phyloP scores from a whole-genome alignment of 2,888 invertebrate species.

The Caenorhabditis sulstoni region DNA sequence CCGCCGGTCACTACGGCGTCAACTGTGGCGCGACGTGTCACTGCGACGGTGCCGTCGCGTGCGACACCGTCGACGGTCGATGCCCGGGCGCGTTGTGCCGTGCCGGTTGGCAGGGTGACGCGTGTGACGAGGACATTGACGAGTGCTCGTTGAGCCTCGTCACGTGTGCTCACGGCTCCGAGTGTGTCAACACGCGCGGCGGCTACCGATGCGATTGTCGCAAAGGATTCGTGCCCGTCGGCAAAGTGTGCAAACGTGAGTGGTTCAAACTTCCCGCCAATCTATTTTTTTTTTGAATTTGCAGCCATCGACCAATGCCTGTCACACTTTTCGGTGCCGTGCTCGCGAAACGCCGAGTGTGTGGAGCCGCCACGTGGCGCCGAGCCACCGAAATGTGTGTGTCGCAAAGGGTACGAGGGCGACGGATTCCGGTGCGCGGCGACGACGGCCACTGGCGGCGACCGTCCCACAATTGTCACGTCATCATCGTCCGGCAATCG shows the following conservation, averaged over 20 bases:
- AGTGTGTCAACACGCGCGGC: constrained; percentile 89
- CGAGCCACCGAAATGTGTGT: constrained; percentile 69
- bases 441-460: constrained; percentile 73
- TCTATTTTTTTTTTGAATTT: constrained; percentile 8
- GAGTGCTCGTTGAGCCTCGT: constrained; percentile 86
- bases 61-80: constrained; percentile 75
- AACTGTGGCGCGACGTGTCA: constrained; percentile 73
- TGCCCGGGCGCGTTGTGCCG: constrained; percentile 74
- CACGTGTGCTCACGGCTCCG: constrained; percentile 89
- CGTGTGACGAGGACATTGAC: constrained; percentile 86
- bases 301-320: constrained; percentile 61
- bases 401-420: constrained; percentile 73
- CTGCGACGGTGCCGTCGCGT: constrained; percentile 75
- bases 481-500: neutral
- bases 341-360: constrained; percentile 73
- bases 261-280: neutral
- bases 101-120: constrained; percentile 74
- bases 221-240: constrained; percentile 71
- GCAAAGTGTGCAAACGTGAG: constrained; percentile 73
- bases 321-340: constrained; percentile 67
- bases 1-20: constrained; percentile 76
- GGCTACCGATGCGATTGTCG: constrained; percentile 83
- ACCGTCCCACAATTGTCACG: constrained; percentile 14
- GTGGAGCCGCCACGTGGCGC: constrained; percentile 38
- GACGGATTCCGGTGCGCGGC: constrained; percentile 71